A percentile compares a stretch with the other conserved stretches of the same genome.
Evolutionary conservation across 2,113 vertebrate species (phyloP).

Genomic region (Hymenochirus boettgeri): DNA sequence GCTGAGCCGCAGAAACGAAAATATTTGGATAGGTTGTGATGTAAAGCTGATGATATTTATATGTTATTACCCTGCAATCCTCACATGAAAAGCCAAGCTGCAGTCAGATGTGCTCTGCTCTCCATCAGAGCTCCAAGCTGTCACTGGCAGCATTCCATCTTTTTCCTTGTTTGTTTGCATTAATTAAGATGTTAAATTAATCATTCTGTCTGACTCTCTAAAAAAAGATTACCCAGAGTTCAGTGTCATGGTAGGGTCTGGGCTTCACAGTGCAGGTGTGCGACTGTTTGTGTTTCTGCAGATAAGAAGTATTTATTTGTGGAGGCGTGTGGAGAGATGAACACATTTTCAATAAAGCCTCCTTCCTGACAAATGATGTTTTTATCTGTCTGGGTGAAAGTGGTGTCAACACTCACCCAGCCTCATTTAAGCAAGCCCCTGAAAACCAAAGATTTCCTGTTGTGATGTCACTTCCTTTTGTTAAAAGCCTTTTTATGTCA

Average conservation of each 20-base stretch:
- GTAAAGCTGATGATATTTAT: constrained; percentile 67
- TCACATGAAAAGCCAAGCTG: constrained; percentile 61
- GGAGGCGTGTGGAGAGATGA: constrained; percentile 52
- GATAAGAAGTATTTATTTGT: constrained; percentile 62
- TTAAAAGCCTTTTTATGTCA: not conserved
- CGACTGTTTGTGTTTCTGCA: constrained; percentile 34
- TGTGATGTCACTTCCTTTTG: constrained; percentile 26
- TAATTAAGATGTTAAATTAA: constrained; percentile 66
- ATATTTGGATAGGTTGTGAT: constrained; percentile 73
- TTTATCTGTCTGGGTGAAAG: constrained; percentile 47
- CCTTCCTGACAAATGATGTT: constrained; percentile 53
- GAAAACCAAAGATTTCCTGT: not conserved
- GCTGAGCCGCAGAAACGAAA: constrained; percentile 64
- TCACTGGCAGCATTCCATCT: constrained; percentile 67
- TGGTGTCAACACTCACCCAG: constrained; percentile 33
- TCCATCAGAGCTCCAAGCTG: constrained; percentile 58
- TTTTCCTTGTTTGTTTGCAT: constrained; percentile 69
- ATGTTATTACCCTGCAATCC: constrained; percentile 53
- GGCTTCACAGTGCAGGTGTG: constrained; percentile 56
- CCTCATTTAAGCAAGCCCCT: not conserved
- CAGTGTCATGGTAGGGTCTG: constrained; percentile 32
- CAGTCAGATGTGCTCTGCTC: constrained; percentile 52
- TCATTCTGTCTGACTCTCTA: constrained; percentile 57
- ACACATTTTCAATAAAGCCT: constrained; percentile 50
- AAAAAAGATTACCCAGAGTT: constrained; percentile 44